phyloP scores from a whole-genome alignment of 2,797 vertebrate genomes.

The Hippoglossus hippoglossus region DNA sequence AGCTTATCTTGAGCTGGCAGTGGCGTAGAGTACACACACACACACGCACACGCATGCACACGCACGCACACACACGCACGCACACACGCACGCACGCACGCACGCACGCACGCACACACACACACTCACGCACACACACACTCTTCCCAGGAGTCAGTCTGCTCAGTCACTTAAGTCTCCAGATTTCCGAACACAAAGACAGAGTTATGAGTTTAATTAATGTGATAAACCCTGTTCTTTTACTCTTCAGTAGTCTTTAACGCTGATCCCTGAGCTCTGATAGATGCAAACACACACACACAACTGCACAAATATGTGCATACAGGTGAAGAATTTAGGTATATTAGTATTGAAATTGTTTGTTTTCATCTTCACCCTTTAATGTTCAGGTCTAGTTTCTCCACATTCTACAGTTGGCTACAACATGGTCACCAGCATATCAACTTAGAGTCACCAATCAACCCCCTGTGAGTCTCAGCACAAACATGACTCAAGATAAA shows the following conservation, averaged over 20 bases:
- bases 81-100: background rate
- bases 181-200: slow-evolving; percentile 19
- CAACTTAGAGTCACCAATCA: no score
- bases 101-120: background rate
- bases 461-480: no score
- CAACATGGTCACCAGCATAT: no score
- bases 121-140: slow-evolving; percentile 1
- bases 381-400: no score
- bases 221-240: slow-evolving; percentile 6
- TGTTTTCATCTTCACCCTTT: no score
- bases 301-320: background rate
- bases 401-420: no score
- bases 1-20: slow-evolving; percentile 65
- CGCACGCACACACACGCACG: slow-evolving; percentile 5
- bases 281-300: background rate
- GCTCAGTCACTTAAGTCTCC: slow-evolving; percentile 24
- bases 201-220: slow-evolving; percentile 34
- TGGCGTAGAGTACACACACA: slow-evolving; percentile 12
- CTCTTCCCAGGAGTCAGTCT: slow-evolving; percentile 9
- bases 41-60: slow-evolving; percentile 10
- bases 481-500: no score
- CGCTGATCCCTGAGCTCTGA: background rate
- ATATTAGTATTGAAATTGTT: background rate
- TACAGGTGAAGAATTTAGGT: no score
- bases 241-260: background rate